Evolutionary conservation across 2,888 invertebrate genomes (phyloP).

Genomic region (Hydrotaea diabolus): DNA sequence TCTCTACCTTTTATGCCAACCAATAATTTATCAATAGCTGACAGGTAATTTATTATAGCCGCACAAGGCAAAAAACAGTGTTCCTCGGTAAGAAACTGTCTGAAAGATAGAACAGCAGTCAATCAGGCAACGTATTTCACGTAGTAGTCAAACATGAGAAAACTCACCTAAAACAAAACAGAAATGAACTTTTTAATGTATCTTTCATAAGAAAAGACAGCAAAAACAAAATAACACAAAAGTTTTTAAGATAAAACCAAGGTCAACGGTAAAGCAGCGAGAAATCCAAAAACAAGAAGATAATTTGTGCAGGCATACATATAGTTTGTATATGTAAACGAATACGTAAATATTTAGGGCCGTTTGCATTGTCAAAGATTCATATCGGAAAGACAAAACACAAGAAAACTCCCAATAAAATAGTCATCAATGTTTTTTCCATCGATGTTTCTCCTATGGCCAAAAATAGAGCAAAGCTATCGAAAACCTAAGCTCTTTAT

Average conservation of each 20-base stretch:
- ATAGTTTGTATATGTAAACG: not conserved
- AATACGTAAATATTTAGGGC: not conserved
- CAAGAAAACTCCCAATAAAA: not conserved
- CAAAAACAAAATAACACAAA: too few species aligned
- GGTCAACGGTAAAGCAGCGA: not conserved
- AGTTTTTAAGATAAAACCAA: not conserved
- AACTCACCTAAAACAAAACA: not conserved
- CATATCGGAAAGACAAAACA: not conserved
- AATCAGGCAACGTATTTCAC: not conserved
- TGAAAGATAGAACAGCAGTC: slow-evolving; percentile 1
- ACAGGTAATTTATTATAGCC: slow-evolving; percentile 41
- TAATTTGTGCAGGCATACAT: not conserved
- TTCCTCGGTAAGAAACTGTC: not conserved
- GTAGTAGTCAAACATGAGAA: not conserved
- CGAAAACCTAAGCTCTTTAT: not conserved
- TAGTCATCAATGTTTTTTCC: not conserved
- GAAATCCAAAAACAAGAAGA: not conserved
- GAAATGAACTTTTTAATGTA: not conserved
- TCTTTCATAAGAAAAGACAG: not conserved
- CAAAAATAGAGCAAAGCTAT: too few species aligned
- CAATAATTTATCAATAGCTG: slow-evolving; percentile 38
- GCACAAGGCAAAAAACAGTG: not conserved
- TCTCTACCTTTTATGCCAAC: not conserved
- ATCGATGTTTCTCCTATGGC: not conserved
- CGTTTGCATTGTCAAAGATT: too few species aligned